A percentile compares a stretch with the other conserved stretches of the same genome.
These are phyloP conservation scores for Coenonympha glycerion DNA, from an alignment of 2,888 invertebrate species.

Conservation along the genomic window DNA sequence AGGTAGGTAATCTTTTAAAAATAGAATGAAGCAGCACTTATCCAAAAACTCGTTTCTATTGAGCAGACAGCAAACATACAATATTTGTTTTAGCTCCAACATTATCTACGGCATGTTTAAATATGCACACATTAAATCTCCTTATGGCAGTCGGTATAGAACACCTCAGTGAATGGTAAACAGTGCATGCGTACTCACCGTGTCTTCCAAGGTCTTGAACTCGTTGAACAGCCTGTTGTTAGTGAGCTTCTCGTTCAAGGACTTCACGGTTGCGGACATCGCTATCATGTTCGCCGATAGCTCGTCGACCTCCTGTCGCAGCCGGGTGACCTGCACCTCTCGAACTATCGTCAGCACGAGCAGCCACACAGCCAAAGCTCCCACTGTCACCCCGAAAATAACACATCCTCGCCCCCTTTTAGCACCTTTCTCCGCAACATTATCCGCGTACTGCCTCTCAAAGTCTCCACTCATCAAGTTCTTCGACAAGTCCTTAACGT, in stretches of 20 bases:
- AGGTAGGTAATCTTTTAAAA: not conserved
- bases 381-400: conserved; percentile 40
- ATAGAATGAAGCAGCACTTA: not conserved
- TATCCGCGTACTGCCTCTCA: conserved; percentile 53
- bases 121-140: conserved; percentile 11
- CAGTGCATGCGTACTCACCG: conserved; percentile 47
- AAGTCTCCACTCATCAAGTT: conserved; percentile 68
- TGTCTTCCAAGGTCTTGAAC: conserved; percentile 57
- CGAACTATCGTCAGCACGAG: conserved; percentile 54
- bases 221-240: conserved; percentile 57
- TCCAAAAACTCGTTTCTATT: conserved; percentile 10
- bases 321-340: conserved; percentile 53
- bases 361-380: conserved; percentile 48
- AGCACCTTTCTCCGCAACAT: conserved; percentile 39
- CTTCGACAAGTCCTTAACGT: conserved; percentile 61
- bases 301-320: conserved; percentile 56
- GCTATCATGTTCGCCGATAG: conserved; percentile 59
- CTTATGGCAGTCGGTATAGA: too few relatives aligned
- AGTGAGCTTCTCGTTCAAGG: conserved; percentile 53
- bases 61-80: conserved; percentile 5
- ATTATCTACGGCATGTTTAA: conserved; percentile 22
- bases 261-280: conserved; percentile 53
- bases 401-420: conserved; percentile 44
- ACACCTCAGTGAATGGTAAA: conserved; percentile 5
- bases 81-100: conserved; percentile 8